Conservation (phyloP, 2,888 invertebrate species). For the Cheilosia vernalis region DNA sequence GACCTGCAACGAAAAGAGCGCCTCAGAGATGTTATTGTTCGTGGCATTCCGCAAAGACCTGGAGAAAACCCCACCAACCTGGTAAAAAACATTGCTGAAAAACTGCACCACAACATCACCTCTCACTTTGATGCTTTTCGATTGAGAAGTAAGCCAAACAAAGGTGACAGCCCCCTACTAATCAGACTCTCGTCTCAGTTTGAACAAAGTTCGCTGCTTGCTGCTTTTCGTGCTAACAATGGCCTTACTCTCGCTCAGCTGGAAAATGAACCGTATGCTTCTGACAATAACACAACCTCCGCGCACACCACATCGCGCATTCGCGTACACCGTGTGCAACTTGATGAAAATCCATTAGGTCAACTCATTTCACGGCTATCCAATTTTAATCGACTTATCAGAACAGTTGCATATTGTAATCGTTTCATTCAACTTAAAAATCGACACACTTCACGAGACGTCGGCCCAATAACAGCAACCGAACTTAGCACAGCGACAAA, state of each 20-base stretch:
- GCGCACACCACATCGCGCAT: too few relatives aligned
- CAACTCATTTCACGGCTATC: too few relatives aligned
- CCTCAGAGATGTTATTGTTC: slow-evolving; percentile 1
- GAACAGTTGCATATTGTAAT: too few relatives aligned
- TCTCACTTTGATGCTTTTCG: background rate
- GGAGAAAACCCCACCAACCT: too few relatives aligned
- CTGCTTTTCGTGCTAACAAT: background rate
- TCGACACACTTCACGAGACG: too few relatives aligned
- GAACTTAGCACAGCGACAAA: too few relatives aligned
- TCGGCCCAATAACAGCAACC: too few relatives aligned
- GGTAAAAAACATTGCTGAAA: background rate
- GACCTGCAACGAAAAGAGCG: slow-evolving; percentile 1
- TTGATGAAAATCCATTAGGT: too few relatives aligned
- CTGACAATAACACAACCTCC: too few relatives aligned
- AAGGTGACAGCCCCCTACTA: background rate
- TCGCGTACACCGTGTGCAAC: too few relatives aligned
- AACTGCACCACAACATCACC: background rate
- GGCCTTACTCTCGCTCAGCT: background rate
- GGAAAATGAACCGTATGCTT: background rate
- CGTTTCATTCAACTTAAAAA: too few relatives aligned
- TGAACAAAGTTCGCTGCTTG: background rate
- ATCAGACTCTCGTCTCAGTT: background rate
- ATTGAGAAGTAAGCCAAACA: background rate
- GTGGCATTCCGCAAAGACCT: background rate
- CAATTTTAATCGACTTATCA: too few relatives aligned